Base-by-base conservation (phyloP, 2,113 vertebrate species). In the Grus americana region DNA sequence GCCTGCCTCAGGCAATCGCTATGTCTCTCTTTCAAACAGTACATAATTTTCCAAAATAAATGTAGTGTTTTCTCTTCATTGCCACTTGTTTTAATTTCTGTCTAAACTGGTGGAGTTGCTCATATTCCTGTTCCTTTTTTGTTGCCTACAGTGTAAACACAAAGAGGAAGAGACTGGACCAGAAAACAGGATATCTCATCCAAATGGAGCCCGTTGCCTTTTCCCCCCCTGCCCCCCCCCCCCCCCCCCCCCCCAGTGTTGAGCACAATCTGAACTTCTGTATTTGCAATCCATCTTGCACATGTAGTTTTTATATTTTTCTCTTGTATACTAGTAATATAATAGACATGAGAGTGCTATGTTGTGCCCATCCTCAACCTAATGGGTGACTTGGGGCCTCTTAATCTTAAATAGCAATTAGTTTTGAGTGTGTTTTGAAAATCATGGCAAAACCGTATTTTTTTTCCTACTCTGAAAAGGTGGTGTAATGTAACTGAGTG, bases 401-500 rank as follows among this genome's bases (percentile, higher is more conserved):
- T 72, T 40, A 30, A 44, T 72, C 23, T 42, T 47, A 34, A 85
- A 22, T 10, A 54, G 19, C 22, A n/a, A 2, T 59, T 47, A 54
- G 38, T 34, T 34, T 21, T 32, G 27, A 55, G 26, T 24, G 14
- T 76, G 59, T 65, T 59, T 38, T 38, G 78, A 50, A 83, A 79
- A 65, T 12, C 3, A 17, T 12, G 36, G 20, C 23, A 27, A 32
- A 55, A 61, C 8, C 5, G 1, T 9, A 6, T 58, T 11, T 27
- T 68, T 32, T 32, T 22, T 15, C 8, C 19, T 57, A 11, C 26
- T 80, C 50, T 59, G 3, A 15, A 34, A 52, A 38, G 29, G 22
- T 57, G 16, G 5, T 67, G 32, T 26, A 24, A 34, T 3, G 15
- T 8, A 40, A 46, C 23, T 21, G 44, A 23, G 61, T 0, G 1